phyloP scores from a whole-genome alignment of 2,113 vertebrate species.

The Scortum barcoo region DNA sequence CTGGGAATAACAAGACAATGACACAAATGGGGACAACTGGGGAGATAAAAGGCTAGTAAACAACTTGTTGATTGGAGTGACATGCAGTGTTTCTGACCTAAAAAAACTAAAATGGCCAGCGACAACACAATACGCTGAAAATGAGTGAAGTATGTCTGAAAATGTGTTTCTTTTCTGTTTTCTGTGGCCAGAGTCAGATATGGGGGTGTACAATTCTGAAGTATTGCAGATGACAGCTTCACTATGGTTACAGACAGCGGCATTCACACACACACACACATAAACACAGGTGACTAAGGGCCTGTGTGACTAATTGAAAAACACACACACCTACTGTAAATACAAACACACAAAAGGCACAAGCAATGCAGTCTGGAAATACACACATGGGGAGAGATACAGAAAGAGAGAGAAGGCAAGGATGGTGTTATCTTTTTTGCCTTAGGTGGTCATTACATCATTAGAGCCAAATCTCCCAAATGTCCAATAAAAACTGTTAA shows the following conservation, averaged over 20 bases:
- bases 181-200: not conserved
- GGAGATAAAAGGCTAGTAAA: constrained; percentile 15
- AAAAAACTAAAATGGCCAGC: not conserved
- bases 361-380: not conserved
- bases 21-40: constrained; percentile 19
- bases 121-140: not conserved
- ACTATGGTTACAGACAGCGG: constrained; percentile 9
- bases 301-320: constrained; percentile 14
- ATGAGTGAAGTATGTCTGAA: not conserved
- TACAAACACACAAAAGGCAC: not conserved
- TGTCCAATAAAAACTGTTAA: constrained; percentile 56
- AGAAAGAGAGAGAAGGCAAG: constrained; percentile 3
- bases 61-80: not conserved
- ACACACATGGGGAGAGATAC: not conserved
- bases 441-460: constrained; percentile 47
- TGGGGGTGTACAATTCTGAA: constrained; percentile 9
- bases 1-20: not conserved
- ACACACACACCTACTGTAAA: not conserved
- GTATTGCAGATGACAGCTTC: constrained; percentile 9
- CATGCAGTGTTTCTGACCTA: not conserved
- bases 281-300: constrained; percentile 10
- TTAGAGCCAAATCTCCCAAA: constrained; percentile 41
- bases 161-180: not conserved
- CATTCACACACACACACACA: not conserved
- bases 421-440: constrained; percentile 52